These are phyloP conservation scores for Peromyscus maniculatus DNA, from an alignment of 2,113 vertebrate species.

Conservation along the genomic window DNA sequence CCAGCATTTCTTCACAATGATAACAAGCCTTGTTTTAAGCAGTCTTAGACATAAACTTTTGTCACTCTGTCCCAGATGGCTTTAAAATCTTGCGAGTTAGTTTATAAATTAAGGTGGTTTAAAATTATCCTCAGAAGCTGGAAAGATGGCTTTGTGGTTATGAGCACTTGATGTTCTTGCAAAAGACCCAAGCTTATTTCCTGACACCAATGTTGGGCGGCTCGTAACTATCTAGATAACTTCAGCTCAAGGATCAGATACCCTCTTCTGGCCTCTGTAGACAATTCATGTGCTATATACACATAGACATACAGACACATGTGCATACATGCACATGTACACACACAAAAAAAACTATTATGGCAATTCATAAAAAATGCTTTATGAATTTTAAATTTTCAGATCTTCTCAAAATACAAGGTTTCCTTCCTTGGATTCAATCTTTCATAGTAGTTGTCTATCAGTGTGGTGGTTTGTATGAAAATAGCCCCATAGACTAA, in stretches of 20 bases:
- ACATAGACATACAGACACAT: not conserved
- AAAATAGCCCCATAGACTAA: not conserved
- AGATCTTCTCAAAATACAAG: not conserved
- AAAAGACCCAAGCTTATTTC: not conserved
- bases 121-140: not conserved
- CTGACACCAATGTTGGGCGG: not conserved
- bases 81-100: not conserved
- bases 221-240: not conserved
- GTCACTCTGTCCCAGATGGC: not conserved
- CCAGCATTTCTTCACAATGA: not conserved
- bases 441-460: not conserved
- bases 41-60: not conserved
- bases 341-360: not conserved
- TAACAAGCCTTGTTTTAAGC: not conserved
- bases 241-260: not conserved
- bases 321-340: too few species aligned
- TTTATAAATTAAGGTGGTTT: not conserved
- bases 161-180: not conserved
- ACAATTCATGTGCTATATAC: not conserved
- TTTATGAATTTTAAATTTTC: not conserved
- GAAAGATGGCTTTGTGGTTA: not conserved
- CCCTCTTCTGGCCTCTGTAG: not conserved
- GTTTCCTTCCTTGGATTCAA: not conserved
- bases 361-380: not conserved
- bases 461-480: not conserved